Conservation (phyloP, 2,888 invertebrate species). For the Thecophora atra region DNA sequence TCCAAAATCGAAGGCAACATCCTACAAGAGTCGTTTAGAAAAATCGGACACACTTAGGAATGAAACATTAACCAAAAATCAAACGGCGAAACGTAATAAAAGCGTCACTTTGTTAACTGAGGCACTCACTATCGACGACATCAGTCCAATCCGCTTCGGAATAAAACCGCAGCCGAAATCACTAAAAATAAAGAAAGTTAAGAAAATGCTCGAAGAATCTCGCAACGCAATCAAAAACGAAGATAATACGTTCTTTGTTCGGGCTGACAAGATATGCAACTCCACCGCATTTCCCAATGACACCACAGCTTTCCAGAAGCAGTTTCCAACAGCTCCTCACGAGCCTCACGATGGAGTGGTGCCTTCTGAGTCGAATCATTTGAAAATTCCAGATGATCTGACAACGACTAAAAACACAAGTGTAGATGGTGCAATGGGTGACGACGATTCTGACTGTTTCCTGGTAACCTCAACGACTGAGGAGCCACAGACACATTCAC, state of each 20-base stretch:
- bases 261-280: constrained; percentile 50
- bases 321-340: constrained; percentile 20
- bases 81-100: background rate
- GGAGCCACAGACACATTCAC: constrained; percentile 15
- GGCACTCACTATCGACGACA: constrained; percentile 1
- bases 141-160: constrained; percentile 14
- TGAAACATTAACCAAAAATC: too few relatives aligned
- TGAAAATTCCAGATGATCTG: background rate
- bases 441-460: constrained; percentile 51
- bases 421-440: background rate
- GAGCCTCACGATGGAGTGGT: background rate
- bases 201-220: background rate
- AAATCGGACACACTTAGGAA: too few relatives aligned
- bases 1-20: too few relatives aligned
- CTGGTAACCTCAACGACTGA: constrained; percentile 56
- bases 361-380: background rate
- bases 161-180: constrained; percentile 33
- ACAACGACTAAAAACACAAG: background rate
- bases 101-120: background rate
- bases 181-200: constrained; percentile 16
- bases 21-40: too few relatives aligned
- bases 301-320: constrained; percentile 43
- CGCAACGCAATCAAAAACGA: background rate
- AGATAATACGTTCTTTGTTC: constrained; percentile 47
- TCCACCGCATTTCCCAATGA: constrained; percentile 52